Conservation (phyloP, 2,113 vertebrate genomes). For the Nyctibius bracteatus region DNA sequence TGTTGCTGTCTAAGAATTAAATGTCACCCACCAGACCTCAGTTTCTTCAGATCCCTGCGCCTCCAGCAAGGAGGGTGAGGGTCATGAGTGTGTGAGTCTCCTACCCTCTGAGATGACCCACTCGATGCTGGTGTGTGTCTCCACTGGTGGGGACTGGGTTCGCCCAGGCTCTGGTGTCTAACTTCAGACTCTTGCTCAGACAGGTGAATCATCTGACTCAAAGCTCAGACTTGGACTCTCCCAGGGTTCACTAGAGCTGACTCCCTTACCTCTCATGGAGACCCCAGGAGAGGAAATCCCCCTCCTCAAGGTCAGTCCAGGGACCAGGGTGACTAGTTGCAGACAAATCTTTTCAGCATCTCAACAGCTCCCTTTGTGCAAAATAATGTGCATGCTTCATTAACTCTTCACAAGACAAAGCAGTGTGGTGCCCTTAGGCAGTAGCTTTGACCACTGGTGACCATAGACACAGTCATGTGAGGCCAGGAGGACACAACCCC, state of each 20-base stretch:
- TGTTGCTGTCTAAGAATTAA: neutral
- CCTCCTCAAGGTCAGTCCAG: neutral
- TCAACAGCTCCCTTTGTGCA: neutral
- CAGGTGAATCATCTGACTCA: neutral
- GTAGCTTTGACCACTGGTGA: neutral
- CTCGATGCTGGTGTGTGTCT: neutral
- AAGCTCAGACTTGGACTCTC: neutral
- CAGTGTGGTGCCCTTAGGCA: neutral
- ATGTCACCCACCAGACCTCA: neutral
- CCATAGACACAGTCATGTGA: neutral
- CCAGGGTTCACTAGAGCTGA: neutral
- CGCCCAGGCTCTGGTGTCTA: neutral
- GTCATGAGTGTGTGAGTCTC: too few species aligned
- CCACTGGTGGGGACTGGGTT: neutral
- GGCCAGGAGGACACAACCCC: neutral
- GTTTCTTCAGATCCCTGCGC: neutral
- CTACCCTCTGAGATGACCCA: neutral
- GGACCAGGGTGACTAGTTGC: neutral
- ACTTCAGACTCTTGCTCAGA: neutral
- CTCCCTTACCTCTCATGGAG: rapidly evolving
- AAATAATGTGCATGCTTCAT: neutral
- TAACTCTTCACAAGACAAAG: neutral
- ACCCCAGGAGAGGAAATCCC: neutral
- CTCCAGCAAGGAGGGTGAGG: neutral
- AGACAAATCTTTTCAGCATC: neutral